A percentile compares a stretch with the other conserved stretches of the same genome.
Conservation (phyloP, 1,140 invertebrate species). For the Drosophila pectinifera region DNA sequence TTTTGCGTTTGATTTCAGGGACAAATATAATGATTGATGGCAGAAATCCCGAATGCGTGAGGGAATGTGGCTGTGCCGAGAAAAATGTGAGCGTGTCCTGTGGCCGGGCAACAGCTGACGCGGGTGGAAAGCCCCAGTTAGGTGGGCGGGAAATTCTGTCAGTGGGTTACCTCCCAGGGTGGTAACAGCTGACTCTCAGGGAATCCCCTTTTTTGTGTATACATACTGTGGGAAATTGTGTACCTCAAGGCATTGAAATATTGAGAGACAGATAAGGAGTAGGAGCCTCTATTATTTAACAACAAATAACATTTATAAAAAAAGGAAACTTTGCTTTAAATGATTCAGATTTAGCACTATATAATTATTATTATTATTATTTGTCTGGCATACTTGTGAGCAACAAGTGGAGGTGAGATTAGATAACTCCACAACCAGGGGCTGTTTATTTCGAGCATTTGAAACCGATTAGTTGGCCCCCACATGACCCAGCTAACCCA, state of each 20-base stretch:
- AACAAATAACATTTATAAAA: too few species aligned
- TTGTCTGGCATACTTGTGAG: neutral
- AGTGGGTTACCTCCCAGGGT: too few species aligned
- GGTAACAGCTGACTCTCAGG: constrained; percentile 24
- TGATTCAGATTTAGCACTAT: too few species aligned
- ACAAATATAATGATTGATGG: constrained; percentile 84
- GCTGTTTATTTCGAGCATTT: constrained; percentile 9
- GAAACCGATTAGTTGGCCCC: constrained; percentile 16
- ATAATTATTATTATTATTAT: neutral
- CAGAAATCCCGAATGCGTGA: constrained; percentile 56
- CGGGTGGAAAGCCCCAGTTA: constrained; percentile 18
- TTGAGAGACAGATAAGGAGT: neutral
- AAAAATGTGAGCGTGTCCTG: constrained; percentile 10
- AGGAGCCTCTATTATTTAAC: too few species aligned
- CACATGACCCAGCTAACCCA: constrained; percentile 50
- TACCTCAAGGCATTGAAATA: neutral
- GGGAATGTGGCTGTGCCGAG: constrained; percentile 13
- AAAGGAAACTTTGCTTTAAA: too few species aligned
- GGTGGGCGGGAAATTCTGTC: constrained; percentile 19
- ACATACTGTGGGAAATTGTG: constrained; percentile 11
- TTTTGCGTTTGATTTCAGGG: constrained; percentile 85
- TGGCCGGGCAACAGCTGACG: constrained; percentile 30
- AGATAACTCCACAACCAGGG: constrained; percentile 17
- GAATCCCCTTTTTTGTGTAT: constrained; percentile 2
- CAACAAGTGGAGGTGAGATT: constrained; percentile 17